Evolutionary conservation across 2,888 invertebrate species (phyloP), one percentile per base, ranked within the genome.

Genomic region (Hyposoter dolosus): DNA sequence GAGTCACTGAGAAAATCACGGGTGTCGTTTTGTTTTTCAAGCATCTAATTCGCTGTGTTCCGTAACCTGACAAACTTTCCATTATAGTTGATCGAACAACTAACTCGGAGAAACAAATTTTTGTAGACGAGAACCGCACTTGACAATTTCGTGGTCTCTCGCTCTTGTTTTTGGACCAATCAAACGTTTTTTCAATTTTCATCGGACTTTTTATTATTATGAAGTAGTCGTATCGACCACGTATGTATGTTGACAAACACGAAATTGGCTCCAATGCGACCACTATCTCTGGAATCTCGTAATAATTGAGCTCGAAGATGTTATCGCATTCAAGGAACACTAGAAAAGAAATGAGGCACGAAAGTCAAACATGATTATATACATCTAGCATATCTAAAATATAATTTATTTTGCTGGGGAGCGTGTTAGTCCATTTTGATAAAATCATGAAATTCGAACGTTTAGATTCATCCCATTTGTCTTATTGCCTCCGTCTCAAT

Each of bases 1-100:
- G 77, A 50, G 35, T 23, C 77, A 35, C 47, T 65, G 47, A 53
- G 66, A 77, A 65, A 77, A 56, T 32, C 19, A 43, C 43, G 23
- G 19, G 10, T 60, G n/a, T 10, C 17, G 32, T 66, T 66, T 56
- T 17, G 12, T 40, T 47, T 35, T 50, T 53, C 19, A 56, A 0
- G 10, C 63, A 35, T 53, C 63, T 9, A 5, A 45, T 28, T 75
- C 17, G 32, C 35, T 35, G n/a, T 50, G 19, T 69, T 50, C 50
- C 32, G 32, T 50, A n/a, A 71, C 12, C 10, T 50, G 35, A 32
- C 10, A 17, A 69, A n/a, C 45, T 45, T 28, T 15, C 69, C 40
- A 17, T 47, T 47, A 7, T 7, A 47, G 1, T 28, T n/a, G 47
- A 45, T 69, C 17, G 47, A 45, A 45, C 7, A 28, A 3, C 12